Evolutionary conservation across 2,888 invertebrate species (phyloP).

Genomic region (Cheilosia scutellata): DNA sequence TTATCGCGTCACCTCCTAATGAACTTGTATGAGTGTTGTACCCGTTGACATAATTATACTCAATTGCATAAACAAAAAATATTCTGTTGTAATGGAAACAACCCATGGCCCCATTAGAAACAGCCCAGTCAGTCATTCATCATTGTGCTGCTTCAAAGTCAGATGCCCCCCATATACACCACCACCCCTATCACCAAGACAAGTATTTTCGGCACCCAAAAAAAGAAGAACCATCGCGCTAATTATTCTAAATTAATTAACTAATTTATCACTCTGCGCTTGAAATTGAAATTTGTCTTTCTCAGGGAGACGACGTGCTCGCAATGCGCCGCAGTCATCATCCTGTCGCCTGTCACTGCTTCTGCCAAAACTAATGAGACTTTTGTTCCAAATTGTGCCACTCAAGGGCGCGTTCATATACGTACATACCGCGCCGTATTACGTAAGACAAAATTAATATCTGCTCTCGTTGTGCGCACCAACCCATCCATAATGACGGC

Average conservation of each 20-base stretch:
- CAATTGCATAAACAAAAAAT: not conserved
- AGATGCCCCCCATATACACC: not conserved
- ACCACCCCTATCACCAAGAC: not conserved
- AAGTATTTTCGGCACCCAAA: constrained; percentile 34
- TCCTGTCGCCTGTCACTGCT: constrained; percentile 63
- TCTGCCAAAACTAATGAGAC: constrained; percentile 66
- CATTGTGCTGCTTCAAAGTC: constrained; percentile 29
- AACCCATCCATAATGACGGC: constrained; percentile 50
- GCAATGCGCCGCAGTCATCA: constrained; percentile 50
- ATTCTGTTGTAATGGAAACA: constrained; percentile 33
- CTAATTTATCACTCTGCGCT: constrained; percentile 68
- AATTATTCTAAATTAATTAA: constrained; percentile 75
- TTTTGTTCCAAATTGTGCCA: constrained; percentile 61
- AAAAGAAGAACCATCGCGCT: constrained; percentile 61
- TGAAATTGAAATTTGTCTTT: constrained; percentile 67
- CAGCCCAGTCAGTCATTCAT: constrained; percentile 53
- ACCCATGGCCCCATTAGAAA: constrained; percentile 57
- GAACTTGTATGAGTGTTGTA: constrained; percentile 28
- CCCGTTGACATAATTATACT: constrained; percentile 46
- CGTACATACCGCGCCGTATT: constrained; percentile 25
- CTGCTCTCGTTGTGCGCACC: constrained; percentile 21
- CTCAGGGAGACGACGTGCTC: constrained; percentile 42
- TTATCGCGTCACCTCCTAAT: constrained; percentile 48
- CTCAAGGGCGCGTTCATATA: constrained; percentile 57
- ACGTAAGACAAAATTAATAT: constrained; percentile 64